Percentiles rank a stretch among this genome's conserved stretches.
These are phyloP conservation scores for Sturmia bella DNA, from an alignment of 2,888 invertebrate genomes.

Conservation along the genomic window DNA sequence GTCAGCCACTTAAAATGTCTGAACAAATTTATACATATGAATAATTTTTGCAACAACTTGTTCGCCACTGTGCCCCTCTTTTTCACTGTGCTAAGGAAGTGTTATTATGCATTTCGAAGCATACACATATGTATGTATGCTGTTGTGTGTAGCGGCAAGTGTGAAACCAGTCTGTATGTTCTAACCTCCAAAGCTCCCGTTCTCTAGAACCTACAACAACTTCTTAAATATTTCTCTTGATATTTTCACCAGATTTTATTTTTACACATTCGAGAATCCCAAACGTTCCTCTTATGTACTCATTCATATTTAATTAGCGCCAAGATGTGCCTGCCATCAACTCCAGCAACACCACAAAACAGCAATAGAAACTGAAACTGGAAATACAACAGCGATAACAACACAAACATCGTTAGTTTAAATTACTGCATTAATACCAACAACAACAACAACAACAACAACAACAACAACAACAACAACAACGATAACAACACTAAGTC, in stretches of 20 bases:
- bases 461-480: not conserved
- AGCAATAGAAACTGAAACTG: constrained; percentile 46
- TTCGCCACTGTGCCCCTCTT: not conserved
- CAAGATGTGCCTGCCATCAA: constrained; percentile 38
- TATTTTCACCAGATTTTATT: constrained; percentile 21
- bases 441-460: constrained; percentile 25
- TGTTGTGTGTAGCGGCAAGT: constrained; percentile 5
- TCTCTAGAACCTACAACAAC: not conserved
- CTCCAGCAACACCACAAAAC: constrained; percentile 20
- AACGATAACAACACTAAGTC: not conserved
- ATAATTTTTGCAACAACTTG: not conserved
- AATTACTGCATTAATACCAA: constrained; percentile 7
- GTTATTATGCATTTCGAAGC: constrained; percentile 20
- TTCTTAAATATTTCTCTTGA: constrained; percentile 11
- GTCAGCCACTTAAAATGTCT: too few relatives aligned
- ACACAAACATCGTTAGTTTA: constrained; percentile 50
- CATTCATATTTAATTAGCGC: constrained; percentile 58
- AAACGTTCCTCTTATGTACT: constrained; percentile 52
- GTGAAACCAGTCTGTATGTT: constrained; percentile 20
- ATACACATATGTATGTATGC: constrained; percentile 6
- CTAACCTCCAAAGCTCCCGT: constrained; percentile 3
- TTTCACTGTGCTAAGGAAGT: not conserved
- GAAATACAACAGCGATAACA: constrained; percentile 57
- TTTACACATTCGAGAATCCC: constrained; percentile 15
- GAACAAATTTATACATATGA: not conserved